Evolutionary conservation across 2,888 invertebrate species (phyloP), one percentile per base, ranked within the genome.

Genomic region (Imbricaverruca yamaguchii): DNA sequence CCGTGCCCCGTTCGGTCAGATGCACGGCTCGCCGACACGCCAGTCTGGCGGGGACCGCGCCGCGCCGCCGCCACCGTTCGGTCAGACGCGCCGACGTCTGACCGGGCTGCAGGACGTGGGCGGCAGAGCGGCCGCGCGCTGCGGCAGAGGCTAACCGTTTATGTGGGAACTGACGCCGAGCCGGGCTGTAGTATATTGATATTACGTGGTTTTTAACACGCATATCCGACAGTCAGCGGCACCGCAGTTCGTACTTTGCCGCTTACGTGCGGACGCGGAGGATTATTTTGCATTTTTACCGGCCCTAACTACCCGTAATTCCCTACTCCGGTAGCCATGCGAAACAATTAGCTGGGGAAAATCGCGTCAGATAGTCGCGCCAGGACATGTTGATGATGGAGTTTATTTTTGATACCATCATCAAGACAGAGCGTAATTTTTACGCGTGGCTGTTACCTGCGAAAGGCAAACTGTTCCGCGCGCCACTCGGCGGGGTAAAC

Each of bases 311-410:
- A 53, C 10, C 18, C 10, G 55, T 74, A 74, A 74, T 74, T 55
- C 74, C 10, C 74, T 55, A 18, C 74, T 4, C 74, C 74, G 74
- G 74, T 55, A 74, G 55, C 74, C 74, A 55, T 55, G 10, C 55
- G 55, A 74, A 74, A 74, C 74, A 74, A 74, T 74, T 74, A 74
- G 74, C 53, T 55, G 53, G 13, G 10, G 39, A 39, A 69, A 25
- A 69, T 23, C 25, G 39, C 6, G 39, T 23, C 39, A 10, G 69
- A n/a, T 39, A 6, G 25, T 23, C 23, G 12, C 69, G 21, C 69
- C 69, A 15, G 1, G 25, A 23, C 69, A 39, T 39, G 25, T 23
- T 69, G 23, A 69, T 69, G 39, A 12, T 39, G 23, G 13, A 15
- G 25, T 69, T 23, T 39, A 69, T 39, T 25, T 69, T 69, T 69